These are phyloP conservation scores for Serranus cabrilla DNA, from an alignment of 2,797 vertebrate species.

Conservation along the genomic window DNA sequence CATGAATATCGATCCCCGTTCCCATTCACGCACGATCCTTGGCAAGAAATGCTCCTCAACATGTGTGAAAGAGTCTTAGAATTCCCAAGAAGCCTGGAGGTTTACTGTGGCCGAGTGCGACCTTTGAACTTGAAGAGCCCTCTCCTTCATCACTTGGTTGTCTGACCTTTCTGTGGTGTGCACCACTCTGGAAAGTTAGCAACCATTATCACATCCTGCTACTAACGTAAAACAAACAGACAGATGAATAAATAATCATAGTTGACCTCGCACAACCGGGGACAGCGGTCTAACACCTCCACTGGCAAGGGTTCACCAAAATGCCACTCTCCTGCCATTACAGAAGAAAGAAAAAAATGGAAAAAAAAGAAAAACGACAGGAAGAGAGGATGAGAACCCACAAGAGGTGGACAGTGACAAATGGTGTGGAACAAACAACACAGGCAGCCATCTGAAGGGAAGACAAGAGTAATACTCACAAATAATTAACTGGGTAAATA, in stretches of 20 bases:
- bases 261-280: constrained; percentile 80
- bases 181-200: constrained; percentile 65
- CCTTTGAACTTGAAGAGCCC: constrained; percentile 35
- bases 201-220: constrained; percentile 78
- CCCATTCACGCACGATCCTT: too few relatives aligned
- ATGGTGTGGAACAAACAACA: constrained; percentile 88
- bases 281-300: constrained; percentile 81
- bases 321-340: constrained; percentile 76
- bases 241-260: constrained; percentile 83
- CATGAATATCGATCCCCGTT: too few relatives aligned
- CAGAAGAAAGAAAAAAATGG: constrained; percentile 30
- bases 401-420: constrained; percentile 87
- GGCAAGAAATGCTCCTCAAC: too few relatives aligned
- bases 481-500: constrained; percentile 92
- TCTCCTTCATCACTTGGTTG: constrained; percentile 33
- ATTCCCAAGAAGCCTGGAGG: background rate
- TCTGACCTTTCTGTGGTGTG: constrained; percentile 58
- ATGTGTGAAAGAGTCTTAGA: too few relatives aligned
- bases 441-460: constrained; percentile 86
- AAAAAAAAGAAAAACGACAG: constrained; percentile 39
- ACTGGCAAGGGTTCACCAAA: constrained; percentile 78
- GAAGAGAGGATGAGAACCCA: constrained; percentile 74
- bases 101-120: constrained; percentile 9
- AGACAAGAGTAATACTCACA: constrained; percentile 89
- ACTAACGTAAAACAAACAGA: constrained; percentile 71